Percentiles rank a stretch among this genome's conserved stretches.
Evolutionary conservation across 2,113 vertebrate species (phyloP).

Genomic region (Peromyscus leucopus): DNA sequence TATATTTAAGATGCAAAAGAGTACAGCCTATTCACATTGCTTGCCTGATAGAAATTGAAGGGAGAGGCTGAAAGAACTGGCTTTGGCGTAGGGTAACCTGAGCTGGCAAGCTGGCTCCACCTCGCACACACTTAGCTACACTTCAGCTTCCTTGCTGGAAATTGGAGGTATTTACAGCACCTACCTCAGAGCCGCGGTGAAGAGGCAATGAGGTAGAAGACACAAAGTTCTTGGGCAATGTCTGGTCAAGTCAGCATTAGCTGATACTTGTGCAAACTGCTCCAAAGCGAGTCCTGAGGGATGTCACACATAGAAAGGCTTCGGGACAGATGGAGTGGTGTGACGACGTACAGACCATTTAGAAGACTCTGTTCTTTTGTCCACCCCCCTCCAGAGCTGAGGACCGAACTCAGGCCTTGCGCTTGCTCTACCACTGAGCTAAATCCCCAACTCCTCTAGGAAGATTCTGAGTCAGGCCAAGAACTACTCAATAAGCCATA

Average conservation of each 20-base stretch:
- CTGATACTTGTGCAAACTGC: background rate
- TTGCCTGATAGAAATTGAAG: background rate
- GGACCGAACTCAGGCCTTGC: too few species aligned
- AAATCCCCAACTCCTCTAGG: background rate
- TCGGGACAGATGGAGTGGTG: background rate
- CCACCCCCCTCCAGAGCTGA: too few species aligned
- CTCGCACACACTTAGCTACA: background rate
- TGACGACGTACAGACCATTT: background rate
- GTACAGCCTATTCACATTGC: background rate
- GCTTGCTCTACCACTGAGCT: too few species aligned
- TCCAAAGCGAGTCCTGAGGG: background rate
- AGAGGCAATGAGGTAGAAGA: background rate
- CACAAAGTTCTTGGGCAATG: background rate
- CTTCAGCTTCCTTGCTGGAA: background rate
- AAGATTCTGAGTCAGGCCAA: constrained; percentile 18
- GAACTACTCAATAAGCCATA: background rate
- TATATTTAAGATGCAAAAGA: constrained; percentile 10
- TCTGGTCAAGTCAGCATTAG: background rate
- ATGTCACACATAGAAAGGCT: background rate
- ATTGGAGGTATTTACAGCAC: background rate
- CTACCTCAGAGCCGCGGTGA: background rate
- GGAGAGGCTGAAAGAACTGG: background rate
- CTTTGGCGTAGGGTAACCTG: background rate
- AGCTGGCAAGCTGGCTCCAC: background rate
- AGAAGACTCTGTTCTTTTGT: background rate